These are phyloP conservation scores for Melanostigma gelatinosum DNA, from an alignment of 2,113 vertebrate species.

Conservation along the genomic window DNA sequence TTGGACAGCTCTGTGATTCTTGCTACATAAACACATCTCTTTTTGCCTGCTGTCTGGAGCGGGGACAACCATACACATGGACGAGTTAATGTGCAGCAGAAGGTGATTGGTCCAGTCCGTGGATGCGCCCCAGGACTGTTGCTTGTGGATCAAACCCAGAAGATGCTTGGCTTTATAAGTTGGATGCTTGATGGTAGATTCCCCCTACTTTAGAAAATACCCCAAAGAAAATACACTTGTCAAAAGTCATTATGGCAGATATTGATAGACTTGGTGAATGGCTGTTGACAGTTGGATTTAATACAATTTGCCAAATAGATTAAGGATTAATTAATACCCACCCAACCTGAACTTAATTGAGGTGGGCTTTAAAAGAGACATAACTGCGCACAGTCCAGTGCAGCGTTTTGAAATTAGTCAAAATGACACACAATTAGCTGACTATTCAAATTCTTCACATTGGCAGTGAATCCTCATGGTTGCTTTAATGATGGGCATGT, in stretches of 20 bases:
- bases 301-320: constrained; percentile 38
- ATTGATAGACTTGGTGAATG: constrained; percentile 32
- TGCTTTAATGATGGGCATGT: constrained; percentile 55
- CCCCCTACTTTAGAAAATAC: constrained; percentile 16
- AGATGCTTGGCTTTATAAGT: constrained; percentile 30
- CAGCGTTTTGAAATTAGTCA: constrained; percentile 32
- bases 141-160: constrained; percentile 46
- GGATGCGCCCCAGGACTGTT: constrained; percentile 38
- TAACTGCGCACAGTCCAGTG: neutral
- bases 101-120: constrained; percentile 37
- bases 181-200: constrained; percentile 41
- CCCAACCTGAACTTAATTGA: constrained; percentile 19
- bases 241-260: constrained; percentile 39
- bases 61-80: neutral
- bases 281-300: constrained; percentile 33
- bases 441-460: constrained; percentile 24
- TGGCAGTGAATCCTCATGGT: constrained; percentile 29
- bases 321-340: constrained; percentile 29
- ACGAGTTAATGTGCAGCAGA: constrained; percentile 21
- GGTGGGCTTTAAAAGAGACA: constrained; percentile 14
- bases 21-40: constrained; percentile 4
- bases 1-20: neutral
- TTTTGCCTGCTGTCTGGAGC: constrained; percentile 22
- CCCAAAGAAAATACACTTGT: constrained; percentile 62
- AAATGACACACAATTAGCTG: constrained; percentile 36